A percentile compares a stretch with the other conserved stretches of the same genome.
Evolutionary conservation across 2,888 invertebrate species (phyloP).

Genomic region (Dromius quadrimaculatus): DNA sequence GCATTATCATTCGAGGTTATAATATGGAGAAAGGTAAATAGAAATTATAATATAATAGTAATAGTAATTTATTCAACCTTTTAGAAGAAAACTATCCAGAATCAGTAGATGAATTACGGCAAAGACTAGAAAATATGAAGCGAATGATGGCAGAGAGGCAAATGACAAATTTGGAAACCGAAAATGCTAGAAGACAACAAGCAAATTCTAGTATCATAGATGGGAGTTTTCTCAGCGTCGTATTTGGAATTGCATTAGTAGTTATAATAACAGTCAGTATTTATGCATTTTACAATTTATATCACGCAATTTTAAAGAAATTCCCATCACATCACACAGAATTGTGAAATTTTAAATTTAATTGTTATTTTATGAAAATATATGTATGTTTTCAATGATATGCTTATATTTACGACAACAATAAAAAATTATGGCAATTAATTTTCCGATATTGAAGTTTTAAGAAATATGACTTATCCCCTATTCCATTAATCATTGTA

Average conservation of each 20-base stretch:
- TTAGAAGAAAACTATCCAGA: slow-evolving; percentile 64
- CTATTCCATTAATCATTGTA: no score
- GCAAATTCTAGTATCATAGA: slow-evolving; percentile 76
- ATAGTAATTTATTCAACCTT: background rate
- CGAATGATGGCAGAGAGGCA: slow-evolving; percentile 82
- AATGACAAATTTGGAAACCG: slow-evolving; percentile 66
- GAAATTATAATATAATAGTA: background rate
- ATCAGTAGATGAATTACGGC: slow-evolving; percentile 85
- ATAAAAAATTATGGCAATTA: no score
- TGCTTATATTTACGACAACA: background rate
- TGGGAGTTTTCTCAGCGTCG: slow-evolving; percentile 84
- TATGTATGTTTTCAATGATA: background rate
- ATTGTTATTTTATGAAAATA: no score
- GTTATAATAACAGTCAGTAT: slow-evolving; percentile 85
- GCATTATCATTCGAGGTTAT: slow-evolving; percentile 21
- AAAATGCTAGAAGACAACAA: slow-evolving; percentile 61
- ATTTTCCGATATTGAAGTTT: no score
- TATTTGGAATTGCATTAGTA: slow-evolving; percentile 82
- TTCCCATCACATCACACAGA: slow-evolving; percentile 86
- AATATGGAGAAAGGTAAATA: slow-evolving; percentile 36
- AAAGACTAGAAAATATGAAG: slow-evolving; percentile 84
- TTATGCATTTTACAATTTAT: slow-evolving; percentile 88
- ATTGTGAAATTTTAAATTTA: slow-evolving; percentile 70
- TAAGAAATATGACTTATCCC: no score
- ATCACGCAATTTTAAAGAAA: slow-evolving; percentile 83